Base-by-base conservation (phyloP, 2,888 invertebrate species). In the Acleris holmiana region DNA sequence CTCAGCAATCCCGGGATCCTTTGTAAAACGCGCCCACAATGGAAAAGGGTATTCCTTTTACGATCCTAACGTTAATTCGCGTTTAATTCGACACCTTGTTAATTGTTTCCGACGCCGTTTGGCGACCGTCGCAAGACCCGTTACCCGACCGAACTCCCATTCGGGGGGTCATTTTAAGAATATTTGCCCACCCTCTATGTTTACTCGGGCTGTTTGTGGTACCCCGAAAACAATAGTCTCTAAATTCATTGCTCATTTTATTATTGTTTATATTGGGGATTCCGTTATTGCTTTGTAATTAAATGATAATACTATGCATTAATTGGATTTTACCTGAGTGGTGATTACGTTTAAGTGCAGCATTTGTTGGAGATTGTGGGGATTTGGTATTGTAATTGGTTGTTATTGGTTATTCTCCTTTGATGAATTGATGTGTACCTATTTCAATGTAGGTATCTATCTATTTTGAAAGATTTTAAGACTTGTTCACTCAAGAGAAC, bases 61-160 rank as follows among this genome's bases (percentile, higher is more conserved):
- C 89, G 88, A 86, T 85, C 82, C 78, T 80, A 87, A 83, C 90
- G 90, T 88, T 92, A 92, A 92, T 90, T 91, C 88, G 89, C 87
- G 89, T 92, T 89, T 92, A 92, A 92, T 92, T 92, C 92, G 92
- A 92, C 92, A 92, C 92, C 92, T 92, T 88, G 92, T 92, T 92
- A 92, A 92, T 92, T 92, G 91, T 91, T 91, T 91, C 83, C 86
- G 83, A 87, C 88, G 85, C 82, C 85, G 88, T 89, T 86, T 90
- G 90, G 90, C 87, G 91, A 90, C 91, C 91, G 76, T 77, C 76
- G 17, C 76, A 80, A 80, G 82, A 82, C 80, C 79, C 77, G 69
- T 10, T 29, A 71, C 76, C 76, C 83, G 65, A 70, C 76, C 83
- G 65, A 70, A 69, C 78, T 70, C 84, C 85, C 88, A 77, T 76